Conservation (phyloP, 2,113 vertebrate genomes). For the Panthera tigris region DNA sequence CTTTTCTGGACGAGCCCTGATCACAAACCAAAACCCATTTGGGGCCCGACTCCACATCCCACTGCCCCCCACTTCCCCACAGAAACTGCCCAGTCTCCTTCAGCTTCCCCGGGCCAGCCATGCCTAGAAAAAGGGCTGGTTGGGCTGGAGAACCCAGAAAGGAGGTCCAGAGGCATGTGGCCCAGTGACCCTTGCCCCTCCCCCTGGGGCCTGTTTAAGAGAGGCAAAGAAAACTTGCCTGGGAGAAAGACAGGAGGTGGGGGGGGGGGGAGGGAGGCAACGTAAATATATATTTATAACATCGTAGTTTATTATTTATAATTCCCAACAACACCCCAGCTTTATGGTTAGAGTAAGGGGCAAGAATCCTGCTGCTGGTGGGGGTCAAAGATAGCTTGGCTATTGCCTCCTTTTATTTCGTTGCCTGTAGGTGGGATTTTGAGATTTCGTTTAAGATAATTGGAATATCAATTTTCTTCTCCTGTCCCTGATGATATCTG, state of each 20-base stretch:
- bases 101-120: background rate
- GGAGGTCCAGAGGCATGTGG: background rate
- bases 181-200: background rate
- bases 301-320: background rate
- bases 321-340: background rate
- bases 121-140: background rate
- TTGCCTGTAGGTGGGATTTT: slow-evolving; percentile 40
- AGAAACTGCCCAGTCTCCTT: background rate
- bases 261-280: background rate
- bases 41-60: background rate
- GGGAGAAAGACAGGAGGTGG: background rate
- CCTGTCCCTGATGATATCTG: slow-evolving; percentile 15
- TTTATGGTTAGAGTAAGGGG: background rate
- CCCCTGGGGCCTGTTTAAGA: background rate
- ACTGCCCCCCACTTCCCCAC: background rate
- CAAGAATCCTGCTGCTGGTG: fast-evolving
- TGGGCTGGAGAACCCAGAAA: background rate
- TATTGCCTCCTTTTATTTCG: background rate
- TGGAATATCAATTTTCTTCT: slow-evolving; percentile 62
- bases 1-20: background rate
- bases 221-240: background rate
- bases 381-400: background rate
- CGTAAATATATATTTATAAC: background rate
- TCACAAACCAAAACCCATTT: background rate
- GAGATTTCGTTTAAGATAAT: slow-evolving; percentile 56